Evolutionary conservation across 2,888 invertebrate species (phyloP).

Genomic region (Eupithecia subfuscata): DNA sequence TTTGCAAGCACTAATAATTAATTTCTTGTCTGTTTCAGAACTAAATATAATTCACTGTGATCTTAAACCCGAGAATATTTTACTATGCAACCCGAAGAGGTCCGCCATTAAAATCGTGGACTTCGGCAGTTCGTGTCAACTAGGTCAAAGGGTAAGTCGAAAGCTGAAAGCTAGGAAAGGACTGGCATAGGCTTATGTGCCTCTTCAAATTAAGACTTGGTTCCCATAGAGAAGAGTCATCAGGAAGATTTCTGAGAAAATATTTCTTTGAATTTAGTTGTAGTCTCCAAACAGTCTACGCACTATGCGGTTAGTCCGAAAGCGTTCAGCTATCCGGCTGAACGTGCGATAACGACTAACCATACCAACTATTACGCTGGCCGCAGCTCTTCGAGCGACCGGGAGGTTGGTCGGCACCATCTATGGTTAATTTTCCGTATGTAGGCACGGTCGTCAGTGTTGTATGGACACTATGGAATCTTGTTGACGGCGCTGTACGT

Average conservation of each 20-base stretch:
- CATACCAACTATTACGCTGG: too few relatives aligned
- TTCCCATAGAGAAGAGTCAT: background rate
- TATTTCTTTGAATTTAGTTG: background rate
- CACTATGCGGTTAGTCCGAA: too few relatives aligned
- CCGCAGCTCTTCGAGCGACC: too few relatives aligned
- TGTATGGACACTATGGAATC: too few relatives aligned
- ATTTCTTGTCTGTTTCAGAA: constrained; percentile 84
- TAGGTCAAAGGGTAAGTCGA: constrained; percentile 97
- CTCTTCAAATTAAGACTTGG: background rate
- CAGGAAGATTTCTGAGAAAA: background rate
- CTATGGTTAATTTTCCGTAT: too few relatives aligned
- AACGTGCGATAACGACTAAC: too few relatives aligned
- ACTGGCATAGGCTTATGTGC: background rate
- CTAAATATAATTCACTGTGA: constrained; percentile 99
- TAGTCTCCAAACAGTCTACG: background rate
- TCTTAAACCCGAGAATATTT: constrained; percentile 99
- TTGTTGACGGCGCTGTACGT: background rate
- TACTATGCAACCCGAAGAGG: constrained; percentile 99
- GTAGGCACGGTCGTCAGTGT: too few relatives aligned
- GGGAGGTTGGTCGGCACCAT: too few relatives aligned
- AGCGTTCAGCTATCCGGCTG: too few relatives aligned
- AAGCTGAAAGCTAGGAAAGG: constrained; percentile 1
- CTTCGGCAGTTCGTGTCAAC: constrained; percentile 99
- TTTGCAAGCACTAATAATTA: constrained; percentile 39
- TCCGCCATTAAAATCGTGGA: constrained; percentile 99